Evolutionary conservation across 2,888 invertebrate species (phyloP), one percentile per base, ranked within the genome.

Genomic region (Melangyna quadrimaculata): DNA sequence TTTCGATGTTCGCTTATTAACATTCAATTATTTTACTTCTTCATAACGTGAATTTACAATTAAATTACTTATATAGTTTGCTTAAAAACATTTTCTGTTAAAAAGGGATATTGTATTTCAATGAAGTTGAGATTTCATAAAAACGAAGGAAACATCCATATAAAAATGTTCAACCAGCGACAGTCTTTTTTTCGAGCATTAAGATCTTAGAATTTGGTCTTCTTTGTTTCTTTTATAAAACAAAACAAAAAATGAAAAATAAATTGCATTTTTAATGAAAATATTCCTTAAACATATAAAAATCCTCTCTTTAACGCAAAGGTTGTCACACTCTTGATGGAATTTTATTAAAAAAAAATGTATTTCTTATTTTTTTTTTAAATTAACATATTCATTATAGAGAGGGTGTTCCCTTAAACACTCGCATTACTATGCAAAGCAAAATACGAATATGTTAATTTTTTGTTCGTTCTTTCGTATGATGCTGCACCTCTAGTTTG

Each of bases 371-470:
- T 29, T 17, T 37, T 29, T 29, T 17, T 37, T 37, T 14, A 65
- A 65, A 65, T 65, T 45, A 29, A 27, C 65, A 65, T 65, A 45
- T 65, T 65, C 45, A 65, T 45, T 45, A 45, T 7, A 65, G 5
- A 65, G 8, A n/a, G 12, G 22, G 19, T 12, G 6, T 22, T 43
- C 61, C 29, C 12, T 63, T 73, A 48, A 73, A 73, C 70, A 78
- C 63, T 74, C 48, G 55, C 74, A 75, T 75, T 67, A 71, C 65
- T 65, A 79, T 79, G 70, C 79, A 79, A 75, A 84, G 70, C 79
- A 79, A 75, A 84, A 67, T 75, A 79, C 83, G 79, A 84, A 84
- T 84, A 65, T 65, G 65, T 65, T 45, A 65, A 65, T 65, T 65
- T 43, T 65, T 59, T 32, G 29, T 63, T 45, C 19, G 2, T 59